Evolutionary conservation across 2,888 invertebrate species (phyloP), one percentile per base, ranked within the genome.

Genomic region (Heliconius ethilla): DNA sequence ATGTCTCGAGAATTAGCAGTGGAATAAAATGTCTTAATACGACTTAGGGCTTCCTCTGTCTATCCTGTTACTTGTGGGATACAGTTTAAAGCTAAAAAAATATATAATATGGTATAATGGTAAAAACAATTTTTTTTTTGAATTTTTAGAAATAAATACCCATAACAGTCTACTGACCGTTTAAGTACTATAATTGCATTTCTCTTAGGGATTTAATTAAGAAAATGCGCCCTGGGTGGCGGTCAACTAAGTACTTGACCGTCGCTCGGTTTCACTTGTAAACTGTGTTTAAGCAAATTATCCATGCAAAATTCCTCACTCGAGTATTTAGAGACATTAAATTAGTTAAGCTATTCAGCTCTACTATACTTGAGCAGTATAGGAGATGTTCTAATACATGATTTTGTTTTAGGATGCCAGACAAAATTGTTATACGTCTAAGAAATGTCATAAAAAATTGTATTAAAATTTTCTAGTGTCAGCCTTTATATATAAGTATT

Each of bases 231-330:
- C 86, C 86, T 85, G 86, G 86, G 83, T 84, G 84, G 82, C 83
- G 85, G 84, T 81, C 84, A 80, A 79, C 81, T 80, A 83, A 87
- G 84, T 86, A 85, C 86, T 91, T 89, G 89, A 89, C 88, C 89
- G 86, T 83, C 86, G 85, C 86, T 88, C 86, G 85, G 86, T 88
- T 87, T 85, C 90, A 89, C 87, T 89, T 88, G 85, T 87, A 86
- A 90, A 89, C 88, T 88, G 87, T 86, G 85, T 87, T 90, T 88
- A 89, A 88, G 89, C 87, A 92, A 91, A 91, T 91, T 89, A 87
- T 88, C 88, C 87, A 86, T 88, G 87, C 88, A 86, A 87, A 88
- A 89, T 87, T 88, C 85, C 83, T 81, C 80, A 81, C 81, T 85
- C 82, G 65, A 72, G 75, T 76, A 76, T 82, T 76, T 76, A 77